Evolutionary conservation across 2,113 vertebrate species (phyloP).

Genomic region (Chlorodrepanis virens): DNA sequence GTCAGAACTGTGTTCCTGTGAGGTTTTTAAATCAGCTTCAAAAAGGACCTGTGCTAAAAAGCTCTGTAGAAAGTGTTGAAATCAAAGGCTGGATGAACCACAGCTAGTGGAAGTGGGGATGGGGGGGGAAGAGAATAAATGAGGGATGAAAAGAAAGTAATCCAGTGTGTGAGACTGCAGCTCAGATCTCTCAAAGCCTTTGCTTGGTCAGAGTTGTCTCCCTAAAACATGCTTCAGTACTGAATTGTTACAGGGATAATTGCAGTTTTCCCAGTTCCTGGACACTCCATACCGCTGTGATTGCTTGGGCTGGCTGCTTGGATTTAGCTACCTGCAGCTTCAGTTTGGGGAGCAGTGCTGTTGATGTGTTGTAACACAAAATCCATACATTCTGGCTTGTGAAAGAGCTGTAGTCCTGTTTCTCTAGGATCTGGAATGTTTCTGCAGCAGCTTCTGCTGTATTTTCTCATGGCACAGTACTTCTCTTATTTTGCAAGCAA

Average conservation of each 20-base stretch:
- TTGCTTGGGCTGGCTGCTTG: background rate
- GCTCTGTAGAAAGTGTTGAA: background rate
- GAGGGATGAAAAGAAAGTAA: background rate
- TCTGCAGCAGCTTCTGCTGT: background rate
- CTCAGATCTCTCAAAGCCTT: background rate
- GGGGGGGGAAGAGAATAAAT: background rate
- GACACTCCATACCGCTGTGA: background rate
- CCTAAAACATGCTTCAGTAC: background rate
- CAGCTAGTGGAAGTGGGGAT: background rate
- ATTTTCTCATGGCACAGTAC: background rate
- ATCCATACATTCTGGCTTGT: background rate
- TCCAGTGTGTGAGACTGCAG: background rate
- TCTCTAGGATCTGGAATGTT: background rate
- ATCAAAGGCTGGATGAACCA: background rate
- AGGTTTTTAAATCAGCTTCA: background rate
- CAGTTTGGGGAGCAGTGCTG: background rate
- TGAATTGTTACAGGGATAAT: background rate
- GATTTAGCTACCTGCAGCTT: background rate
- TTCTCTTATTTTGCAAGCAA: background rate
- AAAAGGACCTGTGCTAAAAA: background rate
- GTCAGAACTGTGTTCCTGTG: background rate
- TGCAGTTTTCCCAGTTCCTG: background rate
- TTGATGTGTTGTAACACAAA: background rate
- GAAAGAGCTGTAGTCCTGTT: background rate
- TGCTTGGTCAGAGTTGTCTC: background rate